Evolutionary conservation across 92 coral and sea anemone species (phyloP).

Genomic region (Epizoanthus ramosus): DNA sequence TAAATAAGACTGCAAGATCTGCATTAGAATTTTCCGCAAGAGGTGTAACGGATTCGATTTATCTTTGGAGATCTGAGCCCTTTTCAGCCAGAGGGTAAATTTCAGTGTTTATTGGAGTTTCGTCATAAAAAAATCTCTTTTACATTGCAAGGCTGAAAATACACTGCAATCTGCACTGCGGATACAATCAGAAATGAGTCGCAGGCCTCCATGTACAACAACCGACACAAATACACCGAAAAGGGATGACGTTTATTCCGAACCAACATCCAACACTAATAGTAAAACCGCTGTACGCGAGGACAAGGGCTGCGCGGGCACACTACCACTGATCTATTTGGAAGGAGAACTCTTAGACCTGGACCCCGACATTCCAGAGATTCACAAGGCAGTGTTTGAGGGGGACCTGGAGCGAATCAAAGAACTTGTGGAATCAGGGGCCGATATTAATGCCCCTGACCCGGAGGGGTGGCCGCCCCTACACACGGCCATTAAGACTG

Average conservation of each 20-base stretch:
- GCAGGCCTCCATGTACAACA: neutral
- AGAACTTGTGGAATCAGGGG: slow-evolving; percentile 34
- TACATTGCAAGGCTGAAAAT: too few relatives aligned
- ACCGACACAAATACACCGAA: neutral
- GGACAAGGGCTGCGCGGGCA: neutral
- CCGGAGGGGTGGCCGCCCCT: slow-evolving; percentile 44
- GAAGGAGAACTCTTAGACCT: slow-evolving; percentile 36
- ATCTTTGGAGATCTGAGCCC: too few relatives aligned
- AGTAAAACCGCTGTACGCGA: neutral
- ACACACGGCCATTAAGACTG: slow-evolving; percentile 36
- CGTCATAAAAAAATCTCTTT: neutral
- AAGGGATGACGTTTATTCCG: neutral
- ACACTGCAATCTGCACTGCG: neutral
- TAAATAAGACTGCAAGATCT: too few relatives aligned
- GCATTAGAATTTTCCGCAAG: too few relatives aligned
- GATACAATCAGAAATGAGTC: neutral
- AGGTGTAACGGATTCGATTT: too few relatives aligned
- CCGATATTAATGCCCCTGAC: slow-evolving; percentile 22
- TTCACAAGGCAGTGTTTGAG: slow-evolving; percentile 40
- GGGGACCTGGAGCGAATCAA: slow-evolving; percentile 40
- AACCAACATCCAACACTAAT: neutral
- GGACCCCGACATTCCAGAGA: slow-evolving; percentile 34
- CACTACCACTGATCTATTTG: slow-evolving; percentile 34
- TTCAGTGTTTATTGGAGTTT: neutral
- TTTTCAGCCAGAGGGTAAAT: too few relatives aligned